phyloP scores from a whole-genome alignment of 2,888 invertebrate genomes.

The Drosophila bunnanda region DNA sequence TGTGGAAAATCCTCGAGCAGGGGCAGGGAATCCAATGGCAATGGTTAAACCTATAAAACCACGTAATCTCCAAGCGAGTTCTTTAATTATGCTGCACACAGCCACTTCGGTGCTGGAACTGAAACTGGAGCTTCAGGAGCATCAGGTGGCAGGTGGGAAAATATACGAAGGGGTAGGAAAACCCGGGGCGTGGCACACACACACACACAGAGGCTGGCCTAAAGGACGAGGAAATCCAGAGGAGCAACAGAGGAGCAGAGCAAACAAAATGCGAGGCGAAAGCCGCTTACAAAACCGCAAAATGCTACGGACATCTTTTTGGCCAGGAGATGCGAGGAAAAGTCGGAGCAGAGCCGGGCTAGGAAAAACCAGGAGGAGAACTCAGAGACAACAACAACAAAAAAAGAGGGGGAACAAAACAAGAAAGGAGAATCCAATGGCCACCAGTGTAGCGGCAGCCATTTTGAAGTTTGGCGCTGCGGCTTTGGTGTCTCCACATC shows the following conservation, averaged over 20 bases:
- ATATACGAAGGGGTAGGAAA: not conserved
- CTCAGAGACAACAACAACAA: not conserved
- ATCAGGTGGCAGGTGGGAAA: constrained; percentile 51
- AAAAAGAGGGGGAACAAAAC: constrained; percentile 4
- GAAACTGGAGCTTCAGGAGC: constrained; percentile 26
- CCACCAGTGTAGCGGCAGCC: constrained; percentile 55
- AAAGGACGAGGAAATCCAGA: constrained; percentile 1
- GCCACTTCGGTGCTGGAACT: constrained; percentile 50
- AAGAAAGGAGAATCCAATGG: constrained; percentile 26
- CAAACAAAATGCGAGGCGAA: constrained; percentile 75
- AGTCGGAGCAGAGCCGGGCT: not conserved
- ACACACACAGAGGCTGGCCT: constrained; percentile 10
- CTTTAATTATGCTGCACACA: constrained; percentile 77
- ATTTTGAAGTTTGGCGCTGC: constrained; percentile 73
- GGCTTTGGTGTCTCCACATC: constrained; percentile 55
- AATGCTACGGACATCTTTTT: constrained; percentile 79
- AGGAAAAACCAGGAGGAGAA: not conserved
- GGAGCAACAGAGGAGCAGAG: constrained; percentile 35
- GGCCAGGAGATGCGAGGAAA: constrained; percentile 26
- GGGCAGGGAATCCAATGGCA: constrained; percentile 31
- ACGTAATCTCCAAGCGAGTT: constrained; percentile 80
- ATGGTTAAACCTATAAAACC: constrained; percentile 70
- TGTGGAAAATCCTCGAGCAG: constrained; percentile 23
- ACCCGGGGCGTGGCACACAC: constrained; percentile 16
- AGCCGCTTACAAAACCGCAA: constrained; percentile 80